Evolutionary conservation across 2,797 vertebrate genomes (phyloP).

Genomic region (Phalanger gymnotis): DNA sequence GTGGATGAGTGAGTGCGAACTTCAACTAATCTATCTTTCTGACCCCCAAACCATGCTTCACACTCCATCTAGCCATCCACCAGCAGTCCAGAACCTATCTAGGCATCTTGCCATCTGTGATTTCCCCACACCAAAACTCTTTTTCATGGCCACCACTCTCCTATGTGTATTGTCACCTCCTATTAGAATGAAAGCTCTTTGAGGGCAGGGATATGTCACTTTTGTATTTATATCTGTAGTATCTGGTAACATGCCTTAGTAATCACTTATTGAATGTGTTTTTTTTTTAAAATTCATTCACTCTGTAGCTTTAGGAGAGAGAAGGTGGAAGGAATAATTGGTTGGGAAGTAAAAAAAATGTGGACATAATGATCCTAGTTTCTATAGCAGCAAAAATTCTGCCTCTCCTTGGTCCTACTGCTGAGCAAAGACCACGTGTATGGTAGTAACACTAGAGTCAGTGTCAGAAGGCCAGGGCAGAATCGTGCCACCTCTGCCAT

Average conservation of each 20-base stretch:
- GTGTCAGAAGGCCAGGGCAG: not conserved
- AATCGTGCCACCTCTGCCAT: constrained; percentile 1
- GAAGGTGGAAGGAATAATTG: not conserved
- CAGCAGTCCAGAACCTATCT: too few relatives aligned
- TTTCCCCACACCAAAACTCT: not conserved
- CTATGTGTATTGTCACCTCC: not conserved
- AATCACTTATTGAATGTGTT: not conserved
- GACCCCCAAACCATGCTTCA: not conserved
- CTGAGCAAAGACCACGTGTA: not conserved
- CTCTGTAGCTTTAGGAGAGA: not conserved
- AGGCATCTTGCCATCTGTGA: not conserved
- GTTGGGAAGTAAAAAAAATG: not conserved
- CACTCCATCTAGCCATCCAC: not conserved
- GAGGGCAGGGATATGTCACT: not conserved
- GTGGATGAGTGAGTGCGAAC: not conserved
- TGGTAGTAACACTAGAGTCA: not conserved
- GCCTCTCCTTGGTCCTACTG: not conserved
- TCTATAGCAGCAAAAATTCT: not conserved
- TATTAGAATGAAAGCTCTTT: not conserved
- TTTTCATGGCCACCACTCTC: not conserved
- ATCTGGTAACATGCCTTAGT: not conserved
- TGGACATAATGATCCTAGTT: not conserved
- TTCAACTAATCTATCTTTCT: not conserved
- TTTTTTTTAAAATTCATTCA: not conserved
- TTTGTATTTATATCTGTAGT: not conserved